These are phyloP conservation scores for Lamellibrachia satsuma DNA, from an alignment of 2,888 invertebrate genomes.

Conservation along the genomic window DNA sequence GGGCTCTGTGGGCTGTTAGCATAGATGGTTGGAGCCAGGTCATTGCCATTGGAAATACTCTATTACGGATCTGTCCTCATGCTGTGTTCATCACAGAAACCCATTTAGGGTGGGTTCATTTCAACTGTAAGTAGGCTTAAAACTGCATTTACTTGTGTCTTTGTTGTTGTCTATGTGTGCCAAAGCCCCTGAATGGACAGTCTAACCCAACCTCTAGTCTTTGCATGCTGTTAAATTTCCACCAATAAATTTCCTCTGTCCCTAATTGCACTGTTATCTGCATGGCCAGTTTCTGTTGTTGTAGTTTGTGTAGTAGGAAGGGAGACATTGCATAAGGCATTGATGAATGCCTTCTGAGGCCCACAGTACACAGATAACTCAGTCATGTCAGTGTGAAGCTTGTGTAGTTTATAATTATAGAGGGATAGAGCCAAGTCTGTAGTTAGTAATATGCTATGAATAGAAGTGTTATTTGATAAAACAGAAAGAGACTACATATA, in stretches of 20 bases:
- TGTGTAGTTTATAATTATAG: not conserved
- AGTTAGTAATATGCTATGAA: not conserved
- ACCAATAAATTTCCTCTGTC: not conserved
- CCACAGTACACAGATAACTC: not conserved
- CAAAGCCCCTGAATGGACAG: not conserved
- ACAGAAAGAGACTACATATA: not conserved
- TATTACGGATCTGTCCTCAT: not conserved
- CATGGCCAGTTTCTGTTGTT: conserved; percentile 1
- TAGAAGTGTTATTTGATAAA: not conserved
- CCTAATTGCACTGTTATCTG: conserved; percentile 13
- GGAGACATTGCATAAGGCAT: not conserved
- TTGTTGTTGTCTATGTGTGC: not conserved
- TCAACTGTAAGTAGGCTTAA: not conserved
- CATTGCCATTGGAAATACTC: not conserved
- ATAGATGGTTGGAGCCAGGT: conserved; percentile 10
- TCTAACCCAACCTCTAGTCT: not conserved
- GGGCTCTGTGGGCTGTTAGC: not conserved
- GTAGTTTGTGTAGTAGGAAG: not conserved
- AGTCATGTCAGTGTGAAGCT: not conserved
- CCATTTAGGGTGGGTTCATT: not conserved
- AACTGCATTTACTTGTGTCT: not conserved
- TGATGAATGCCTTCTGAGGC: not conserved
- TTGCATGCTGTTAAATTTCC: not conserved
- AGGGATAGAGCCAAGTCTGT: not conserved
- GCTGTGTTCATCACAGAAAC: not conserved